Base-by-base conservation (phyloP, 2,797 vertebrate genomes). In the Hippoglossus hippoglossus region DNA sequence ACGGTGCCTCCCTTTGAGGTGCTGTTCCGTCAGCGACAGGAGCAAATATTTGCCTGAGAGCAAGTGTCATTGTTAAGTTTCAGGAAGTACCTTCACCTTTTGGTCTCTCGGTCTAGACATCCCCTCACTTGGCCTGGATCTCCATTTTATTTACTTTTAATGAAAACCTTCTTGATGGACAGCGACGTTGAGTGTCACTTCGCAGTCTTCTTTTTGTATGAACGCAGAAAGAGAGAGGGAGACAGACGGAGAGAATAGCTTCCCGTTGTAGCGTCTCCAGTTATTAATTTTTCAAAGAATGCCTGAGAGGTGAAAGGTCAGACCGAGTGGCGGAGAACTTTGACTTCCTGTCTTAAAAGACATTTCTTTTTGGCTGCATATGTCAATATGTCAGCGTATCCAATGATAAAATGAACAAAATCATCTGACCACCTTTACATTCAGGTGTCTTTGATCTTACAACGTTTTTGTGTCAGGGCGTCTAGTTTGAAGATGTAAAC, bases 251-350 rank as follows among this genome's bases (percentile, higher is more conserved):
- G 31, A 71, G 77, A 74, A 77, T 54, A 2, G 63, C 70, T 83
- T 92, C 93, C 94, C 87, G 91, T 91, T 94, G 93, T 91, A 85
- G 62, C 47, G 41, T 77, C 86, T 67, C 67, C 41, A 31, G 52
- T 77, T 78, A 76, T 87, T 46, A 18, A 54, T 78, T 92, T 31
- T 88, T 88, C 77, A 74, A 88, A 77, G 78, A 62, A 90, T 85
- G 79, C 86, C 82, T 79, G 55, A 72, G 80, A 86, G 92, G 93
- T 92, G 50, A 77, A 76, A 88, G 75, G 76, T 83, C 79, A 62
- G 49, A 87, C 80, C 68, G 66, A 87, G 44, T 79, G 78, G 88
- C 79, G 83, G 59, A 76, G 90, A 92, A 89, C 87, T 55, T 75
- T 12, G 44, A 67, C 85, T 90, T 92, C 82, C 86, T 90, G 82